Base-by-base conservation (phyloP, 2,888 invertebrate species). In the Allophyes oxyacanthae region DNA sequence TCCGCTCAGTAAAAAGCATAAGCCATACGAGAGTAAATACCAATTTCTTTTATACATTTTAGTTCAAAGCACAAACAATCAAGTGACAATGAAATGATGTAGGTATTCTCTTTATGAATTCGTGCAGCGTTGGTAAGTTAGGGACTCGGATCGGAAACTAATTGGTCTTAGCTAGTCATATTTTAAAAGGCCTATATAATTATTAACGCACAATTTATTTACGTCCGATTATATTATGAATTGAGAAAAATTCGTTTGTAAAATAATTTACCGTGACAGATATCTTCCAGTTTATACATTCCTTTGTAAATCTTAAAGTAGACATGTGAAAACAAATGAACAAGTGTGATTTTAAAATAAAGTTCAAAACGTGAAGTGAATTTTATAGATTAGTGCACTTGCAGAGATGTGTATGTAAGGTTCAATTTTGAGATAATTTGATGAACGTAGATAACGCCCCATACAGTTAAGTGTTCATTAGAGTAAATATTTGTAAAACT, bases 381-480 rank as follows among this genome's bases (percentile, higher is more conserved):
- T 72, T 64, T 28, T 87, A 79, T 89, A 90, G 86, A 78, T 71
- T 87, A 88, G 84, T 81, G 77, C 81, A 82, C 81, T 83, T 81
- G 75, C 83, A 85, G 85, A 86, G 81, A 84, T 83, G 79, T 84
- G 79, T 84, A 85, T 85, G 81, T 85, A 86, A 88, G 82, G 85
- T 92, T 91, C 88, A 88, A 90, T 91, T 91, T 90, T 88, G 89
- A 75, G 78, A 83, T 88, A 85, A 84, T 84, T 84, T 78, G 73
- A 76, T 83, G 79, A 78, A 85, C 77, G 83, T 88, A 87, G 88
- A 82, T 77, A 28, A 64, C 55, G 86, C 89, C 88, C 88, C 85
- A 82, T 91, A 89, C 83, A 80, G 83, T 86, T 94, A 92, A 92
- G 93, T 93, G 92, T 94, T 94, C 93, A 93, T 85, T 94, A 94